These are phyloP conservation scores for Eupithecia inturbata DNA, from an alignment of 2,888 invertebrate species.

Conservation along the genomic window DNA sequence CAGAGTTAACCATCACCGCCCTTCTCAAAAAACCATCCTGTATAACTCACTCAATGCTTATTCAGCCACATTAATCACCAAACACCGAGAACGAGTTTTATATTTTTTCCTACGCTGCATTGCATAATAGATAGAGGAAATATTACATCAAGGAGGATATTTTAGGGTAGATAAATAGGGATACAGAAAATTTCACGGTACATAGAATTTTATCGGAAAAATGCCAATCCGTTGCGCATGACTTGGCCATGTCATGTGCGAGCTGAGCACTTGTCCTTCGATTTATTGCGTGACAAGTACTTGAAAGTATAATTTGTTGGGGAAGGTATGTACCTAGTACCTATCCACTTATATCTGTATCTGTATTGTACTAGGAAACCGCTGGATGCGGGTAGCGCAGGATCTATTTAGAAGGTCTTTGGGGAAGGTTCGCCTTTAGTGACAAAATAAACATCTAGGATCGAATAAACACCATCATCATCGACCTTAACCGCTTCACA, in stretches of 20 bases:
- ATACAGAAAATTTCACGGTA: conserved; percentile 15
- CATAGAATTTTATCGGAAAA: conserved; percentile 4
- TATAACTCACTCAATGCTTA: too few species aligned
- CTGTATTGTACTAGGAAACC: too few species aligned
- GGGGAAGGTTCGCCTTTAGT: too few species aligned
- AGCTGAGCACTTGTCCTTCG: conserved; percentile 1
- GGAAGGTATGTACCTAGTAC: not conserved
- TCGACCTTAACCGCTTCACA: not conserved
- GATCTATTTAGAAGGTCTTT: too few species aligned
- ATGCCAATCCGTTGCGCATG: conserved; percentile 11
- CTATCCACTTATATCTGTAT: not conserved
- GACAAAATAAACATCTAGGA: not conserved
- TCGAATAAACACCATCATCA: not conserved
- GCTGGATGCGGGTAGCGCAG: too few species aligned
- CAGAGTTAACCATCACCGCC: too few species aligned
- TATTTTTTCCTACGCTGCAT: not conserved
- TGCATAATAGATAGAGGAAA: not conserved
- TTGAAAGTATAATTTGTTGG: not conserved
- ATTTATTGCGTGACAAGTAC: not conserved
- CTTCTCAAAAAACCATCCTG: too few species aligned
- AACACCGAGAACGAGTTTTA: not conserved
- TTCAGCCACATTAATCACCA: not conserved
- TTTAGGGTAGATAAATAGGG: not conserved
- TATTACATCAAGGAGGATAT: not conserved
- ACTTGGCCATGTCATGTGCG: not conserved